Evolutionary conservation across 1,140 invertebrate genomes (phyloP), one percentile per base, ranked within the genome.

Genomic region (Magallana gigas): DNA sequence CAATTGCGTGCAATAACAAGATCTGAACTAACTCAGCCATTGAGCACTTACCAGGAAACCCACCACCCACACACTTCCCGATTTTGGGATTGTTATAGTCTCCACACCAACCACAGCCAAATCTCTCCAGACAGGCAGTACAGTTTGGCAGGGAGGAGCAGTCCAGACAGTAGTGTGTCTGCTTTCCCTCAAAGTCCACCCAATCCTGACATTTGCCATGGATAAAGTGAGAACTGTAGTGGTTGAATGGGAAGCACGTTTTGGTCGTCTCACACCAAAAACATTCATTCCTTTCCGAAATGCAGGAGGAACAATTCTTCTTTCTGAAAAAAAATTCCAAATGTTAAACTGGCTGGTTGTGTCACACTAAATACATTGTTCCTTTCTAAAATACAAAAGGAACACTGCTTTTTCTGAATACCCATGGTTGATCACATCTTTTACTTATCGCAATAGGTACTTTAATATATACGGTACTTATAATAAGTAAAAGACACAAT

Each of bases 41-140:
- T 48, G 36, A 48, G 36, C 36, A 48, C 36, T 71, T 86, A 94
- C 95, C 94, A 60, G 89, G 86, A 90, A 96, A 96, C 92, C 96
- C 95, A 57, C 96, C 96, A 60, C 94, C 91, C 7, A 94, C 92
- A 91, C 96, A 96, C 36, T 92, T 92, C 18, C 98, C 98, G 88
- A 97, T 96, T 76, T 97, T 98, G 2, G 98, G 98, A 95, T 99
- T 98, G 83, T 97, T 96, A 6, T 96, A 94, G 90, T 97, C 97
- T 91, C 98, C 97, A 94, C 98, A 99, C 98, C 98, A 99, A 8
- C 98, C 98, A 95, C 98, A 99, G 84, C 97, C 97, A 76, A 98
- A 95, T 0, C 97, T 96, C 12, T 96, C 96, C 57, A 99, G 93
- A 93, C 98, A 99, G 0, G 96, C 95, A 0, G 97, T 96, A 92